Base-by-base conservation (phyloP, 2,113 vertebrate species). In the Xiphophorus hellerii region DNA sequence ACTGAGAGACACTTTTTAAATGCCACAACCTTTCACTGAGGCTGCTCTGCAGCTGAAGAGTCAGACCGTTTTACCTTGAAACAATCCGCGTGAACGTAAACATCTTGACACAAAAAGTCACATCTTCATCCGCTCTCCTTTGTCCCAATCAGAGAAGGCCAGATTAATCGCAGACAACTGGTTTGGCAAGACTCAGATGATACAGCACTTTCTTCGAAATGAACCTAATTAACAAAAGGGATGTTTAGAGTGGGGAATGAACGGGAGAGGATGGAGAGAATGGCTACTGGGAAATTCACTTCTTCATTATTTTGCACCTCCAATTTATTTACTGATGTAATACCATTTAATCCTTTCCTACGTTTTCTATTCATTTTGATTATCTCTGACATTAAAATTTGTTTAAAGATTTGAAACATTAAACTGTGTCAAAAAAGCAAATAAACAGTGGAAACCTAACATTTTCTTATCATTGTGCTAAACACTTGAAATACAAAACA, bases 201-300 rank as follows among this genome's bases (percentile, higher is more conserved):
- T 97, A 99, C 80, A 96, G 94, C 65, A 99, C 96, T 83, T 94
- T 97, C 94, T 99, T 98, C 51, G 97, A 98, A 93, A 98, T 94
- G 90, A 99, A 99, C 87, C 97, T 99, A 92, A n/a, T 62, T 10
- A 64, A 83, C 15, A 64, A 8, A 76, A 1, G 62, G 11, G 35
- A 2, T 31, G 15, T 62, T 71, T 61, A 30, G 63, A 42, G 1
- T 64, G 2, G 29, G 71, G 20, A 20, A n/a, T 62, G 7, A 8
- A 60, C 15, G 7, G 31, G 31, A 35, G 31, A 11, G 31, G 22
- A 22, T 37, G 31, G 31, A 25, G 33, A 31, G 22, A 11, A 17
- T 62, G 29, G 61, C 29, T 33, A 22, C 29, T 31, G 6, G 62
- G 22, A 22, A 65, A 25, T 8, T 58, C 25, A 10, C 22, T 1